A percentile compares a stretch with the other conserved stretches of the same genome.
Evolutionary conservation across 2,797 vertebrate species (phyloP).

Genomic region (Molossus molossus): DNA sequence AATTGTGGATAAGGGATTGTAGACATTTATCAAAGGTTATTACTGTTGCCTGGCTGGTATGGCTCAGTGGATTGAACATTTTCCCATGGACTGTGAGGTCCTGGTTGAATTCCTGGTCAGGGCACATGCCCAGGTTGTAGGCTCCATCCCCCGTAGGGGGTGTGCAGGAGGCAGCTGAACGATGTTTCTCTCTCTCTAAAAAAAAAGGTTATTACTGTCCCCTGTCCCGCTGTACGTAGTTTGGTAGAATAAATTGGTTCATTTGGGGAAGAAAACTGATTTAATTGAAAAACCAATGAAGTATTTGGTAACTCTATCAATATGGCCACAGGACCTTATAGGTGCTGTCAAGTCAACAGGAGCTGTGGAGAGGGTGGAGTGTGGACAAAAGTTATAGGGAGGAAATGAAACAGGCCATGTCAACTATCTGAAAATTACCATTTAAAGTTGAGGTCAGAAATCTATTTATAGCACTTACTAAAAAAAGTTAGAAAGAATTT

Average conservation of each 20-base stretch:
- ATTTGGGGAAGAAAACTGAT: not conserved
- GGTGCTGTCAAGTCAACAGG: not conserved
- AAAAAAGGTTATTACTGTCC: not conserved
- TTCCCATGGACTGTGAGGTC: too few relatives aligned
- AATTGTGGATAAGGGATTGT: conserved; percentile 16
- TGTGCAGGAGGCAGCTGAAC: too few relatives aligned
- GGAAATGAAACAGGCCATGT: not conserved
- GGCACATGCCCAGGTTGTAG: too few relatives aligned
- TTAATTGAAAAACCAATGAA: not conserved
- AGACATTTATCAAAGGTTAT: not conserved
- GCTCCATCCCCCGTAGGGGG: too few relatives aligned
- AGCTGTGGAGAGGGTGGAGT: not conserved
- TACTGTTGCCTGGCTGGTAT: too few relatives aligned
- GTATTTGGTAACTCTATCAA: not conserved
- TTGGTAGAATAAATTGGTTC: not conserved
- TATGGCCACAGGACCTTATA: not conserved
- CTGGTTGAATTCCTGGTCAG: too few relatives aligned
- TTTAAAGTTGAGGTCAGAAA: not conserved
- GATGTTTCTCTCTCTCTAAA: too few relatives aligned
- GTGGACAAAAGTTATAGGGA: not conserved
- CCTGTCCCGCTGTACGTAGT: not conserved
- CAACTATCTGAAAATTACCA: not conserved
- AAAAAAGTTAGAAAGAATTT: not conserved
- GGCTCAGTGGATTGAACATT: too few relatives aligned
- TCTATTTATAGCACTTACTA: not conserved